These are phyloP conservation scores for Andrena bicolor DNA, from an alignment of 2,888 invertebrate species.

Conservation along the genomic window DNA sequence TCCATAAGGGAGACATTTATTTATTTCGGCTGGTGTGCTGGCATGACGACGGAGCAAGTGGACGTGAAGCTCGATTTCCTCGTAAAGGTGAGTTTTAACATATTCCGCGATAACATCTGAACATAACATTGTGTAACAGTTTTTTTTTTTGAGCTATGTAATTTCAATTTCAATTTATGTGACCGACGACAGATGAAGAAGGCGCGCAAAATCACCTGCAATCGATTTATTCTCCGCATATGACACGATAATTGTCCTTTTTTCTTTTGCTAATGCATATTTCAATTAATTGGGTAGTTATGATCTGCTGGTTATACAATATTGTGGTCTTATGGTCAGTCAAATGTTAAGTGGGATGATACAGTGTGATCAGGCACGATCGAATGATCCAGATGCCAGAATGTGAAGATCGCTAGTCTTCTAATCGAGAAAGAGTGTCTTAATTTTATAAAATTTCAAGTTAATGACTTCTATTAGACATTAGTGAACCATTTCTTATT, in stretches of 20 bases:
- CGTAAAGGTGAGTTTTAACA: constrained; percentile 85
- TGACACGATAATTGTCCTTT: not conserved
- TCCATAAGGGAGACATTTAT: constrained; percentile 97
- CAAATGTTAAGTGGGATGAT: too few relatives aligned
- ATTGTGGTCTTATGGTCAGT: not conserved
- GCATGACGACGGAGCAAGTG: constrained; percentile 89
- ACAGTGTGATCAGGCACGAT: not conserved
- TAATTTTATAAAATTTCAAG: not conserved
- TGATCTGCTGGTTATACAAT: not conserved
- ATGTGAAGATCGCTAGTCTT: not conserved
- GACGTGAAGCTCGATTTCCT: constrained; percentile 91
- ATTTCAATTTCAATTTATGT: too few relatives aligned
- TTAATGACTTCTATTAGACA: not conserved
- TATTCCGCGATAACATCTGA: not conserved
- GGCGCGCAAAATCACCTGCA: not conserved
- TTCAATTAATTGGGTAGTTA: not conserved
- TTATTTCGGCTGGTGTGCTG: constrained; percentile 96
- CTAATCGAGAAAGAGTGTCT: not conserved
- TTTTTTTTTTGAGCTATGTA: not conserved
- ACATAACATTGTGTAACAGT: not conserved
- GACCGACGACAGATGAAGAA: not conserved
- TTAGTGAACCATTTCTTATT: too few relatives aligned
- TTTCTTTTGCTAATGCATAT: not conserved
- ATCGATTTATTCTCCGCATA: not conserved
- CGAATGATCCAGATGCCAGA: not conserved